A percentile compares a stretch with the other conserved stretches of the same genome.
phyloP scores from a whole-genome alignment of 2,113 vertebrate genomes.

The Anser brachyrhynchus region DNA sequence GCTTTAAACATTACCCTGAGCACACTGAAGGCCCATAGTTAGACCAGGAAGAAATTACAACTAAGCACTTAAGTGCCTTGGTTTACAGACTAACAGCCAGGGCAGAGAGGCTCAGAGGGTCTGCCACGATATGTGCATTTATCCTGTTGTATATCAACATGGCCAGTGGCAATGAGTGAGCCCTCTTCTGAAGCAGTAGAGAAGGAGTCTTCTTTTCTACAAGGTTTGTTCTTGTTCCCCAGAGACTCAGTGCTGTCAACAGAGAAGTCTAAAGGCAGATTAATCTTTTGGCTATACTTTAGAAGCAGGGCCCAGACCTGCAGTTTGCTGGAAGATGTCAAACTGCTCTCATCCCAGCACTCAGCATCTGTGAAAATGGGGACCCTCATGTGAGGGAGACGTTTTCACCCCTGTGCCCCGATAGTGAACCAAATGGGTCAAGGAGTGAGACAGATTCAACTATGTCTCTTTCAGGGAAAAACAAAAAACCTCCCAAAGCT shows the following conservation, averaged over 20 bases:
- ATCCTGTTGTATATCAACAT: background rate
- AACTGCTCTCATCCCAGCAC: background rate
- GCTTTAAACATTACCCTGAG: constrained; percentile 18
- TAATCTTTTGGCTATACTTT: background rate
- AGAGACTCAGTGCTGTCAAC: background rate
- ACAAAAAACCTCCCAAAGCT: background rate
- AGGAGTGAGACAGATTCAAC: background rate
- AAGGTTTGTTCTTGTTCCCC: background rate
- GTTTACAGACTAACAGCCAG: background rate
- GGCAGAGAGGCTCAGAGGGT: background rate
- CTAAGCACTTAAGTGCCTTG: background rate
- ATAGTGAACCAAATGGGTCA: background rate
- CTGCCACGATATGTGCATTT: background rate
- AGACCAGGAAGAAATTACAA: constrained; percentile 30
- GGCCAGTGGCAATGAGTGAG: background rate
- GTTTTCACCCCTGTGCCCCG: background rate
- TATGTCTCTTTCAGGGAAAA: background rate
- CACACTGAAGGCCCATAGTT: background rate
- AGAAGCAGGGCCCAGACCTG: background rate
- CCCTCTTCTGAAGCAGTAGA: background rate
- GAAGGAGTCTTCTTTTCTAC: background rate
- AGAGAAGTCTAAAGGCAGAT: background rate
- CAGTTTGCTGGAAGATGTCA: background rate
- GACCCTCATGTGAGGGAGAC: background rate
- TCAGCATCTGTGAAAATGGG: background rate